phyloP scores from a whole-genome alignment of 1,140 invertebrate species.

The Drosophila rhopaloa region DNA sequence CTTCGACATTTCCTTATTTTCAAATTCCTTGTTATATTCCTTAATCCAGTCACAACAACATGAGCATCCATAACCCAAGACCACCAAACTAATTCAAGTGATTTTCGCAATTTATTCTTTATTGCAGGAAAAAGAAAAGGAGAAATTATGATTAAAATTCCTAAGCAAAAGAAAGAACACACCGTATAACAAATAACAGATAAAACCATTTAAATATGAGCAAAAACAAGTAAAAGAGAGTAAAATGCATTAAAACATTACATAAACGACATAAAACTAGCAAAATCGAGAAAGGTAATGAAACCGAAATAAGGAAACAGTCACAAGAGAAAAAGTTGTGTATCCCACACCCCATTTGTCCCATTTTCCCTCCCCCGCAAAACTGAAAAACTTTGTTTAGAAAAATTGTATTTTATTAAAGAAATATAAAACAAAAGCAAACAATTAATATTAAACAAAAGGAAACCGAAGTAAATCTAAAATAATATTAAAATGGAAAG shows the following conservation, averaged over 20 bases:
- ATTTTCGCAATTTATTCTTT: slow-evolving; percentile 72
- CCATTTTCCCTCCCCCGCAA: slow-evolving; percentile 6
- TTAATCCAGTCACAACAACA: slow-evolving; percentile 25
- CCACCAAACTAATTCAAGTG: slow-evolving; percentile 45
- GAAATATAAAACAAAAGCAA: slow-evolving; percentile 39
- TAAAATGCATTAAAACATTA: slow-evolving; percentile 60
- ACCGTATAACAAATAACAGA: slow-evolving; percentile 49
- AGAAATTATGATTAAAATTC: slow-evolving; percentile 84
- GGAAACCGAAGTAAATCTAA: slow-evolving; percentile 28
- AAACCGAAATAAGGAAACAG: slow-evolving; percentile 16
- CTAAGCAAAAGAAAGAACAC: slow-evolving; percentile 56
- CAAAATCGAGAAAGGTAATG: slow-evolving; percentile 41
- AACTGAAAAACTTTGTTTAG: slow-evolving; percentile 67
- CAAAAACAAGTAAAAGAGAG: slow-evolving; percentile 40
- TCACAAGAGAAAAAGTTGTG: slow-evolving; percentile 38
- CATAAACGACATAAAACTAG: slow-evolving; percentile 61
- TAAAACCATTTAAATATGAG: slow-evolving; percentile 51
- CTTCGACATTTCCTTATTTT: slow-evolving; percentile 8
- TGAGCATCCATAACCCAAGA: slow-evolving; percentile 21
- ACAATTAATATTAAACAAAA: slow-evolving; percentile 55
- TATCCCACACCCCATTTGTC: slow-evolving; percentile 5
- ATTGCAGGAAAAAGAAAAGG: slow-evolving; percentile 84
- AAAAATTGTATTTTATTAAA: slow-evolving; percentile 71
- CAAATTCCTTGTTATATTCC: slow-evolving; percentile 23
- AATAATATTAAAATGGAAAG: slow-evolving; percentile 67